Percentiles rank a stretch among this genome's conserved stretches.
These are phyloP conservation scores for Rhynchonema sp. DNA, from an alignment of 2,888 invertebrate species.

Conservation along the genomic window DNA sequence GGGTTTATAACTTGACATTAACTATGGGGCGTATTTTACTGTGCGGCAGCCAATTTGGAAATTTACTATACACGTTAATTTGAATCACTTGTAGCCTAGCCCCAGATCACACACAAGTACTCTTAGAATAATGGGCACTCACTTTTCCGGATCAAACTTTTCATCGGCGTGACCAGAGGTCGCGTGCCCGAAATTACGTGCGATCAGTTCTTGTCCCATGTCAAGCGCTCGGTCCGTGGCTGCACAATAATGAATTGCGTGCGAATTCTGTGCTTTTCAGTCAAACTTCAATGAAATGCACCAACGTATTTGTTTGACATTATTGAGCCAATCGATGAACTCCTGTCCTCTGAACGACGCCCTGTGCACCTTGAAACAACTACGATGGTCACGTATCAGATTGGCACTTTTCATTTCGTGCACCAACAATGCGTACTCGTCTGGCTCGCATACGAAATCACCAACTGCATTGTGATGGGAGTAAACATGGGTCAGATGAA, in stretches of 20 bases:
- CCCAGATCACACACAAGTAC: too few species aligned
- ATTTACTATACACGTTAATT: too few species aligned
- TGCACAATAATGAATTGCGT: too few species aligned
- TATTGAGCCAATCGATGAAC: conserved; percentile 32
- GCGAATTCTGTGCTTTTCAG: too few species aligned
- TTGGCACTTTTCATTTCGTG: conserved; percentile 27
- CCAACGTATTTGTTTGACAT: conserved; percentile 28
- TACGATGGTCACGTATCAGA: conserved; percentile 16
- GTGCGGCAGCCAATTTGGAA: too few species aligned
- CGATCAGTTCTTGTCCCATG: conserved; percentile 29
- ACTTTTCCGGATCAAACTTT: background rate
- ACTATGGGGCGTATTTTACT: too few species aligned
- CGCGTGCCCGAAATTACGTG: conserved; percentile 22
- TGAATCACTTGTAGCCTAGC: too few species aligned
- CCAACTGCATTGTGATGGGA: conserved; percentile 18
- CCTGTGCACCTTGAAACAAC: conserved; percentile 19
- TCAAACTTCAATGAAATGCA: background rate
- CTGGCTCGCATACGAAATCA: conserved; percentile 26
- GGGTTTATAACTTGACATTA: too few species aligned
- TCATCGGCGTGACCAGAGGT: conserved; percentile 1
- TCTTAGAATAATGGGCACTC: too few species aligned
- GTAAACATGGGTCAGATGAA: background rate
- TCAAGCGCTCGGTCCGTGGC: conserved; percentile 21
- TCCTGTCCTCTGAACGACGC: conserved; percentile 31
- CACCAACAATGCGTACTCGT: conserved; percentile 27